Base-by-base conservation (phyloP, 2,113 vertebrate genomes). In the Oryzias woworae region DNA sequence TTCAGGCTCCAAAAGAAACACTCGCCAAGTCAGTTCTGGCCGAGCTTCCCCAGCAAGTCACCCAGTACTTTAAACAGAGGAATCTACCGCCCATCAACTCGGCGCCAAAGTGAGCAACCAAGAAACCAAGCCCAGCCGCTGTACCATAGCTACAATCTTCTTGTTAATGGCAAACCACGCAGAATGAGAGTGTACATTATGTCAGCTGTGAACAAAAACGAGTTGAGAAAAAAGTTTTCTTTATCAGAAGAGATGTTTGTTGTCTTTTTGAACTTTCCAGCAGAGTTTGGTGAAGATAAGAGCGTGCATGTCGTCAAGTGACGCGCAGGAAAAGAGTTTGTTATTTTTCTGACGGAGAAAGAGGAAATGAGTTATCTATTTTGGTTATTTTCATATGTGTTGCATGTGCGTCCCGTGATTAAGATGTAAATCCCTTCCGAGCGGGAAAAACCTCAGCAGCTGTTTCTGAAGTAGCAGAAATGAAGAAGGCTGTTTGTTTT, bases 11-110 rank as follows among this genome's bases (percentile, higher is more conserved):
- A 31, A 99, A 99, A 87, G 96, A 99, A 88, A 98, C 96, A 4
- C 85, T 99, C 77, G 97, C 97, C 87, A 98, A 98, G 86, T 96
- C 96, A 0, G 96, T 99, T 64, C 84, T 99, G 91, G 97, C 97
- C 0, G 97, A 99, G 77, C 91, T 99, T 66, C 97, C 97, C 51
- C 96, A 98, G 85, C 97, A 99, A 87, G 97, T 98, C 2, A 94
- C 97, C 53, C 95, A 98, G 92, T 98, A 98, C 86, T 99, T 99
- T 89, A 98, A 98, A 87, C 96, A 96, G 85, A 89, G 92, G 85
- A 98, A 97, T 86, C 84, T 99, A 81, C 92, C 95, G 0, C 97
- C 97, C 65, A 89, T 88, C 90, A 94, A 93, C 90, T 85, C 92
- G 0, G 93, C 95, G 41, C 91, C 92, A 0, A 93, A 95, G 50